Percentiles rank a stretch among this genome's conserved stretches.
phyloP scores from a whole-genome alignment of 2,113 vertebrate species.

The Numida meleagris region DNA sequence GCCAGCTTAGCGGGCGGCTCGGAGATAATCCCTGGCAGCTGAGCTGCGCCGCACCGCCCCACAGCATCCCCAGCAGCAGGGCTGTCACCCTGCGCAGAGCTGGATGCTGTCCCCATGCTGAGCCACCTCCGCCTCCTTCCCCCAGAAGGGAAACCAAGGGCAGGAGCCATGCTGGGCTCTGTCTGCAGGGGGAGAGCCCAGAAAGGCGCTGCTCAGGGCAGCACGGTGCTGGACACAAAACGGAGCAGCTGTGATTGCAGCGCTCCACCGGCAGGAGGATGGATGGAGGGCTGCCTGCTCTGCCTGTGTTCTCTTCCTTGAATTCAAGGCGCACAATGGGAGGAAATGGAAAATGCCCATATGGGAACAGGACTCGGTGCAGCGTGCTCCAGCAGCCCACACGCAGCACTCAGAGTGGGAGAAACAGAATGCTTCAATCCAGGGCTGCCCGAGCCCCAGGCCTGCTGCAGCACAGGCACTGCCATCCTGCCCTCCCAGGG shows the following conservation, averaged over 20 bases:
- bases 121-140: background rate
- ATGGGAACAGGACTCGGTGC: background rate
- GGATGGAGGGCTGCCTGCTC: background rate
- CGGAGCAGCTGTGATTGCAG: background rate
- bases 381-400: background rate
- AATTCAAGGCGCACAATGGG: conserved; percentile 3
- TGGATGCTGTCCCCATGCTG: background rate
- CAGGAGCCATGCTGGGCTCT: background rate
- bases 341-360: background rate
- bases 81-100: background rate
- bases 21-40: background rate
- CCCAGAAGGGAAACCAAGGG: rapidly evolving
- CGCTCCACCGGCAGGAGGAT: rapidly evolving
- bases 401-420: background rate
- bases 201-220: rapidly evolving
- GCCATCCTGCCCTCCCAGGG: background rate
- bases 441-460: too few species aligned
- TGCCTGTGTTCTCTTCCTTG: background rate
- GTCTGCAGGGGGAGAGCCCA: rapidly evolving
- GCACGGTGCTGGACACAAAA: background rate
- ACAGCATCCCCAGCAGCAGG: background rate
- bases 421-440: background rate
- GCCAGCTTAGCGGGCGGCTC: rapidly evolving
- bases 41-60: rapidly evolving
- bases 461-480: background rate